Evolutionary conservation across 1,140 invertebrate species (phyloP), one percentile per base, ranked within the genome.

Genomic region (Diuraphis noxia): DNA sequence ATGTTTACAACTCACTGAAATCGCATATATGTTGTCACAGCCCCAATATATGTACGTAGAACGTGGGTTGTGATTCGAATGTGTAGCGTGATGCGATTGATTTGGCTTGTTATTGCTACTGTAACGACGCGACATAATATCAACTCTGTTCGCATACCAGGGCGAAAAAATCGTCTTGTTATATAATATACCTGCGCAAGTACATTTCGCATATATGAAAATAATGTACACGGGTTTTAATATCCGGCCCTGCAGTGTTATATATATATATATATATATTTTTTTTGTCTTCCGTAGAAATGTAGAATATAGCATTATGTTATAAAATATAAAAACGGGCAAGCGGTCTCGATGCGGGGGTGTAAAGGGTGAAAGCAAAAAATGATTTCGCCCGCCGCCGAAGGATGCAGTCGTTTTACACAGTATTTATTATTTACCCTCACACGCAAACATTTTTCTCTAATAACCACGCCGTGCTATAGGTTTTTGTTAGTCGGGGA

Each of bases 161-260:
- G n/a, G n/a, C n/a, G n/a, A 36, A 85, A 36, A 86, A 49, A n/a
- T 17, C 9, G 19, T 21, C 34, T n/a, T 40, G 23, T 86, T 86
- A n/a, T n/a, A n/a, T n/a, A n/a, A n/a, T n/a, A n/a, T n/a, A 86
- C n/a, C 56, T n/a, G 13, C 13, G 13, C 3, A 0, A 19, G 46
- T 46, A 46, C 46, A 86, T 52, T 21, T 86, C 10, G 34, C 3
- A 7, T 9, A 2, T 85, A 46, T 34, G 30, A 86, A 30, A 52
- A 30, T 86, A 52, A 86, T 86, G 30, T 63, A 84, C n/a, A 46
- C 82, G 41, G 49, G 85, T 86, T 86, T 52, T 52, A 86, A 86
- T 86, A 86, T 86, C 85, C 85, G 85, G 46, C 46, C 23, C 34
- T 13, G 84, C 49, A 46, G 10, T 23, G 43, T 46, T 46, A 10